phyloP scores from a whole-genome alignment of 2,797 vertebrate species.

The Amblyopsis hoosieri region DNA sequence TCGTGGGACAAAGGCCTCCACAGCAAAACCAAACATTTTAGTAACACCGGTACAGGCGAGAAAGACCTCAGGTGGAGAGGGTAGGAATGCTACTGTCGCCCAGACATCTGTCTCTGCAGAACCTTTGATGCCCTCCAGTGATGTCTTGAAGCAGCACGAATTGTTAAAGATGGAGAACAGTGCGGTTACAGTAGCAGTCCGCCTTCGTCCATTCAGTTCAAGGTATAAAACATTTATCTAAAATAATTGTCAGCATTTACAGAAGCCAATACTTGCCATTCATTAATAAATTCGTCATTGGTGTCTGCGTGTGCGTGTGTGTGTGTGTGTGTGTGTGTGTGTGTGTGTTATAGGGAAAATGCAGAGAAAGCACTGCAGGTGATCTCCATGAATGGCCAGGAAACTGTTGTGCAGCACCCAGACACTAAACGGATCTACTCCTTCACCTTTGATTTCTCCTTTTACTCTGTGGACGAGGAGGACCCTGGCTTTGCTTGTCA shows the following conservation, averaged over 20 bases:
- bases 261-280: not conserved
- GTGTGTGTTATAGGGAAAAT: slow-evolving; percentile 78
- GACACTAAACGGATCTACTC: slow-evolving; percentile 82
- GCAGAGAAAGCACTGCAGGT: slow-evolving; percentile 79
- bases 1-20: slow-evolving; percentile 22
- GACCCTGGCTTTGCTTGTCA: slow-evolving; percentile 84
- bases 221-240: slow-evolving; percentile 73
- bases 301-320: not conserved
- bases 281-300: not conserved
- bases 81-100: slow-evolving; percentile 21
- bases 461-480: slow-evolving; percentile 87
- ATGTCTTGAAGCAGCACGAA: slow-evolving; percentile 46
- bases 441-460: slow-evolving; percentile 88
- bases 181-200: slow-evolving; percentile 90
- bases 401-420: slow-evolving; percentile 84
- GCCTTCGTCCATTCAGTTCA: slow-evolving; percentile 87
- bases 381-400: slow-evolving; percentile 83
- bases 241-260: not conserved
- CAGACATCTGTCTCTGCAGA: slow-evolving; percentile 22
- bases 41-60: slow-evolving; percentile 33
- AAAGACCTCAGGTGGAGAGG: slow-evolving; percentile 33
- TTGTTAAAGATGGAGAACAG: slow-evolving; percentile 84
- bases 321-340: not conserved
- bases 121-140: slow-evolving; percentile 28
- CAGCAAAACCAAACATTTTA: slow-evolving; percentile 25